phyloP scores from a whole-genome alignment of 2,888 invertebrate species.

The Dusona sp. region DNA sequence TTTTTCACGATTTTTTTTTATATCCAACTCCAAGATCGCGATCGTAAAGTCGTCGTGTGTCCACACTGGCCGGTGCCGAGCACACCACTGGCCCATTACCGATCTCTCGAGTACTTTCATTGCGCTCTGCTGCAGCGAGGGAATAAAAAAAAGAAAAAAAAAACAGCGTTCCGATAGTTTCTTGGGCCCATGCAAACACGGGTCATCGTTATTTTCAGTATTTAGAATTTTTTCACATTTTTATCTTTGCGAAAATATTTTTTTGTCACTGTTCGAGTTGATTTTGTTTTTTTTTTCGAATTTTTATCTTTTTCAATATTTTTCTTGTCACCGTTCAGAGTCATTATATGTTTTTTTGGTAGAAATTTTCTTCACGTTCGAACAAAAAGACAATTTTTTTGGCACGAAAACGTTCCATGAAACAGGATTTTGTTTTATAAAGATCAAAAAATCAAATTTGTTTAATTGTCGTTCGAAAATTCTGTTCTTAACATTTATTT shows the following conservation, averaged over 20 bases:
- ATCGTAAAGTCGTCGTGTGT: constrained; percentile 55
- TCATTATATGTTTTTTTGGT: no score
- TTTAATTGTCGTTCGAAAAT: background rate
- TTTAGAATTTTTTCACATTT: background rate
- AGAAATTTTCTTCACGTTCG: no score
- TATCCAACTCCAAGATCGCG: constrained; percentile 9
- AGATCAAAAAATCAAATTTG: background rate
- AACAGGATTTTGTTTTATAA: background rate
- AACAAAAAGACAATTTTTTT: background rate
- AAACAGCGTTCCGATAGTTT: background rate
- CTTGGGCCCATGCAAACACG: background rate
- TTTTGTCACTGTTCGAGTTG: background rate
- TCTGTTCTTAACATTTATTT: background rate
- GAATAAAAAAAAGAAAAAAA: background rate
- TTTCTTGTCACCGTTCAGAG: no score
- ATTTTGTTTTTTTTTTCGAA: background rate
- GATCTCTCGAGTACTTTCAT: constrained; percentile 66
- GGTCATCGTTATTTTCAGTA: background rate
- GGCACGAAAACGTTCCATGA: background rate
- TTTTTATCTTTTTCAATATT: no score
- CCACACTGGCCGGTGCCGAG: constrained; percentile 77
- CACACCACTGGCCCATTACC: constrained; percentile 76
- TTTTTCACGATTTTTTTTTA: background rate
- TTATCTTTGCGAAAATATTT: background rate
- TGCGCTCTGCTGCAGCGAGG: constrained; percentile 18